Percentiles rank a stretch among this genome's conserved stretches.
These are phyloP conservation scores for Drosophila subquinaria DNA, from an alignment of 2,888 invertebrate species.

Conservation along the genomic window DNA sequence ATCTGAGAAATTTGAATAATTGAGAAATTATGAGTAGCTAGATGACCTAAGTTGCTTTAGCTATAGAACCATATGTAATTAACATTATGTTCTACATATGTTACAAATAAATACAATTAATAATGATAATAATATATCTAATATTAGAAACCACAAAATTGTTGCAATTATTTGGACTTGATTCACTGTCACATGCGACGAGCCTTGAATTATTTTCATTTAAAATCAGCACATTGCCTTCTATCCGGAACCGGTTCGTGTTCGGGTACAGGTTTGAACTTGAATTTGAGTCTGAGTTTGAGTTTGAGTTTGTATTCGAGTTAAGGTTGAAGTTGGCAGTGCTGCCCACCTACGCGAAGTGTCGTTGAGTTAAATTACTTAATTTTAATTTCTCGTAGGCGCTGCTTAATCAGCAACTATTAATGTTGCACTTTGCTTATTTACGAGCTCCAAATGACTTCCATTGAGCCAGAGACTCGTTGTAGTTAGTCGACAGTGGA, in stretches of 20 bases:
- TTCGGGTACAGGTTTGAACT: slow-evolving; percentile 4
- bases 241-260: slow-evolving; percentile 31
- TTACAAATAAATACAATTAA: too few species aligned
- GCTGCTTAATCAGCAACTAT: slow-evolving; percentile 85
- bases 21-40: too few species aligned
- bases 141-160: neutral
- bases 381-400: slow-evolving; percentile 75
- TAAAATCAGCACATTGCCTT: neutral
- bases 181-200: neutral
- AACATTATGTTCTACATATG: too few species aligned
- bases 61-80: too few species aligned
- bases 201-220: neutral
- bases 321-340: neutral
- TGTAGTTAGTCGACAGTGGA: neutral
- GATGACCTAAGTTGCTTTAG: too few species aligned
- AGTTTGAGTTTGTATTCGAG: slow-evolving; percentile 7
- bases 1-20: too few species aligned
- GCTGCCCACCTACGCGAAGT: slow-evolving; percentile 40
- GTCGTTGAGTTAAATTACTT: slow-evolving; percentile 69
- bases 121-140: too few species aligned
- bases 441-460: slow-evolving; percentile 83
- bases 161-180: neutral
- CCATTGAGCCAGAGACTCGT: slow-evolving; percentile 56
- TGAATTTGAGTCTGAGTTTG: neutral
- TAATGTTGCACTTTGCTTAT: slow-evolving; percentile 84